phyloP scores from a whole-genome alignment of 2,797 vertebrate species.

The Peromyscus attwateri region DNA sequence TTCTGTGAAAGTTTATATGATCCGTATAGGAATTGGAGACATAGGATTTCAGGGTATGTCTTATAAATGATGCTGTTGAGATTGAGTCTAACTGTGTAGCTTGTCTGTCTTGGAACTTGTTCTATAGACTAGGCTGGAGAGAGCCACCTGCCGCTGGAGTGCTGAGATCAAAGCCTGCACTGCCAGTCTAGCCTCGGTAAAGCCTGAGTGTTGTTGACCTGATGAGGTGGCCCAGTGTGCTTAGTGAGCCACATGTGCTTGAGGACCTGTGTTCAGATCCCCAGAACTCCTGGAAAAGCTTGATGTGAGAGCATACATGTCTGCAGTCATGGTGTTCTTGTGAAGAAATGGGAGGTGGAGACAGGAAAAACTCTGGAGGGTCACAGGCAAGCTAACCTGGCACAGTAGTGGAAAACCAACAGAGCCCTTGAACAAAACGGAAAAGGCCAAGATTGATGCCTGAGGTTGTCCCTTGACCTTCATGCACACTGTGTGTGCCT shows the following conservation, averaged over 20 bases:
- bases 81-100: neutral
- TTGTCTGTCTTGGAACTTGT: neutral
- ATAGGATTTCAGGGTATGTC: slow-evolving; percentile 93
- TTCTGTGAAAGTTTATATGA: slow-evolving; percentile 99
- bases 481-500: no score
- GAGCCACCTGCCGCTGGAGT: neutral
- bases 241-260: neutral
- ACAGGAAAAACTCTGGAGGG: neutral
- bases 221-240: neutral
- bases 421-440: neutral
- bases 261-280: neutral
- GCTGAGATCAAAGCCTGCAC: neutral
- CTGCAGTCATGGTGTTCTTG: neutral
- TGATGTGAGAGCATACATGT: neutral
- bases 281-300: neutral
- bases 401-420: neutral
- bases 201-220: neutral
- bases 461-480: neutral
- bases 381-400: neutral
- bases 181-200: neutral
- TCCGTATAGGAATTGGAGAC: slow-evolving; percentile 98
- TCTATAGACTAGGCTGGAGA: neutral
- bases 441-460: neutral
- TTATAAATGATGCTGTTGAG: slow-evolving; percentile 45
- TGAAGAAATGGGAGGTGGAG: neutral